Evolutionary conservation across 1,140 invertebrate genomes (phyloP).

Genomic region (Zaprionus camerounensis): DNA sequence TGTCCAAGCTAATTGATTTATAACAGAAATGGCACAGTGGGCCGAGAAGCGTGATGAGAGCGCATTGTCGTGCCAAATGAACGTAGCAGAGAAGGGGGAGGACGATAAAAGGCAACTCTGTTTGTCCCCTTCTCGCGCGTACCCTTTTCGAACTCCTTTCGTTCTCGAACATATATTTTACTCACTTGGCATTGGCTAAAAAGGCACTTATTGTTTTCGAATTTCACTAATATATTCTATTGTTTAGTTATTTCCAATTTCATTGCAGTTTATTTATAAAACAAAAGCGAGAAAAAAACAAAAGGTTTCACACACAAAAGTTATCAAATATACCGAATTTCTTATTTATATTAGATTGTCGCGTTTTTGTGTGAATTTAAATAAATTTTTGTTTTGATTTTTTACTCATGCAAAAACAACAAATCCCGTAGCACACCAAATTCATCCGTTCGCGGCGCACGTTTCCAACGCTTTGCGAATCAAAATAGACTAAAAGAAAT

Average conservation of each 20-base stretch:
- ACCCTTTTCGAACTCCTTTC: neutral
- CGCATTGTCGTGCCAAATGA: neutral
- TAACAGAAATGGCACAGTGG: constrained; percentile 26
- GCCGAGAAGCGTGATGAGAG: constrained; percentile 9
- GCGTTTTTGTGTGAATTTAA: neutral
- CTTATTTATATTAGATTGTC: neutral
- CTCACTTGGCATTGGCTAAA: constrained; percentile 27
- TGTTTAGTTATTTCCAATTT: constrained; percentile 9
- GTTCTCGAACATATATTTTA: constrained; percentile 1
- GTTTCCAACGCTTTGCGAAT: constrained; percentile 32
- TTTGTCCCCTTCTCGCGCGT: no score
- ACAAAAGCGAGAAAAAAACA: neutral
- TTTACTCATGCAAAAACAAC: constrained; percentile 9
- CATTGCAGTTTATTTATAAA: constrained; percentile 5
- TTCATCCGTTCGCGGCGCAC: constrained; percentile 36
- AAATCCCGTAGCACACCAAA: constrained; percentile 17
- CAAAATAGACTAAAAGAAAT: constrained; percentile 25
- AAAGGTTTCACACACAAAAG: neutral
- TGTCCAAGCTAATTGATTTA: constrained; percentile 44
- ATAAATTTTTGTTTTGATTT: constrained; percentile 4
- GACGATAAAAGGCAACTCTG: neutral
- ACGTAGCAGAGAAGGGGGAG: no score
- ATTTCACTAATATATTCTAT: neutral
- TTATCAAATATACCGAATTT: neutral
- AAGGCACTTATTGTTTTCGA: constrained; percentile 26